Evolutionary conservation across 2,797 vertebrate genomes (phyloP), one percentile per base, ranked within the genome.

Genomic region (Natrix natrix): DNA sequence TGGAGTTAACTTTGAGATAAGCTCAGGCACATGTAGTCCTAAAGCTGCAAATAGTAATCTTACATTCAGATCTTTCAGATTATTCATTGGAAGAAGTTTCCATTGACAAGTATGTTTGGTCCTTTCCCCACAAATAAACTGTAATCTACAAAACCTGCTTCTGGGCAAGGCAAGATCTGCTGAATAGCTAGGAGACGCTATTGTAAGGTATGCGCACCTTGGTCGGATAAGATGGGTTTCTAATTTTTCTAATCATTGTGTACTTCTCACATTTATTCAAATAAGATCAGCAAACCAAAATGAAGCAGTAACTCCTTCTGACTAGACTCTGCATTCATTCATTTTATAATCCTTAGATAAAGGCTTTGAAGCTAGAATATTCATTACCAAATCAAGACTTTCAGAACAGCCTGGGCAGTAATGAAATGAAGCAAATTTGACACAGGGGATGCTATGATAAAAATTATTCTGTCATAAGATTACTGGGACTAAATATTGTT

Each of bases 401-500:
- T 91, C 92, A 0, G 0, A 95, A 93, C 94, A 95, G 94, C 86
- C 0, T 0, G 92, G 96, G 93, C 91, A 96, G 95, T 94, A 95
- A 96, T 92, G 93, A 96, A 96, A 96, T 0, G 91, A 94, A 97
- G 95, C 93, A 93, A 94, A 95, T 95, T 95, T 97, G 96, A 96
- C 96, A 97, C 96, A 93, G 87, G 96, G 95, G 96, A 97, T 93
- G 93, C 60, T 96, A 94, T 91, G 94, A 92, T 95, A 96, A 95
- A 97, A 97, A 97, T 97, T 97, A 97, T 95, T 90, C 96, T 97
- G 96, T 96, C 97, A 95, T 96, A 95, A 96, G 95, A 97, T 97
- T 97, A 97, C 92, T 96, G 94, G 93, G 92, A 96, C 95, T 97
- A 97, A 97, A 93, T 96, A 95, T 96, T 96, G 96, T 94, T 95